Evolutionary conservation across 2,797 vertebrate genomes (phyloP), one percentile per base, ranked within the genome.

Genomic region (Notolepis coatsorum): DNA sequence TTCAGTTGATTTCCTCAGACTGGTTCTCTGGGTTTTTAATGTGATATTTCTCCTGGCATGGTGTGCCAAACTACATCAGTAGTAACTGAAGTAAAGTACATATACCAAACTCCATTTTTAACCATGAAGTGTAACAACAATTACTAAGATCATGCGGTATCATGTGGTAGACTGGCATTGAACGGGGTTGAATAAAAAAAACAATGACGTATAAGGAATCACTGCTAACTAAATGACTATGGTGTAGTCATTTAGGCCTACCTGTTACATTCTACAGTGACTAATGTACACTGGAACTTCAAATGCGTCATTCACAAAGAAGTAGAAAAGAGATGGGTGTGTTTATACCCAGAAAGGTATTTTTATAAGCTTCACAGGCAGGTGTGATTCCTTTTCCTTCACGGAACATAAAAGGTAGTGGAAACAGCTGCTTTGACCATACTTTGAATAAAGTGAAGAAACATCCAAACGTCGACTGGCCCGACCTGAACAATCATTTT

Each of bases 321-420:
- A n/a, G n/a, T n/a, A n/a, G n/a, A n/a, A n/a, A 53, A 73, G 67
- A 73, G 53, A 53, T 8, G 3, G 13, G 13, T 42, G 2, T 48
- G 45, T 62, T 65, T 69, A 54, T 52, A 17, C 17, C 49, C 56
- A 55, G 12, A 58, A 30, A 58, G 48, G 33, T 53, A 79, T 85
- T 82, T 81, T 72, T 57, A 82, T 45, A 57, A 6, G 61, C 60
- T 71, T 65, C n/a, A 35, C 61, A 54, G 18, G 30, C 21, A 65
- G 71, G 65, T 59, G 68, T 8, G 25, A 53, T 12, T 57, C 5
- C 9, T 49, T 13, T 12, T 57, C 5, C 9, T 49, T 13, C 6
- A 38, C 0, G 15, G 12, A 15, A 0, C 20, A 24, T 61, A 5
- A 61, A 73, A 37, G 13, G 13, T 4, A 43, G 28, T 17, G 52